Conservation (phyloP, 2,888 invertebrate genomes). For the Caenorhabditis uteleia region DNA sequence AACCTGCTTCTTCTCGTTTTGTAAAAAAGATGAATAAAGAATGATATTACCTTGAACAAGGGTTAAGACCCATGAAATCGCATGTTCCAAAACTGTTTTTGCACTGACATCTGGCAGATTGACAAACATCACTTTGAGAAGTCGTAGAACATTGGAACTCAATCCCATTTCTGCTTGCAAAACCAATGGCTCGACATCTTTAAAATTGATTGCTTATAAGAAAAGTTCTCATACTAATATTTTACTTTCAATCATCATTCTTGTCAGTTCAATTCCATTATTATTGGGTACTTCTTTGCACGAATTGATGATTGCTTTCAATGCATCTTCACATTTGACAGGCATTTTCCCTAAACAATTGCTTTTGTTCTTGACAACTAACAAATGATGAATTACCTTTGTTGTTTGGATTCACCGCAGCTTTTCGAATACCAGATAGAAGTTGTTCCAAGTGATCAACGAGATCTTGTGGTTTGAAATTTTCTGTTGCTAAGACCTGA, state of each 20-base stretch:
- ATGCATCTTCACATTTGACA: slow-evolving; percentile 3
- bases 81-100: slow-evolving; percentile 11
- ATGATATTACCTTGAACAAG: slow-evolving; percentile 23
- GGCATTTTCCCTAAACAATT: slow-evolving; percentile 13
- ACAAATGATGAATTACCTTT: no score
- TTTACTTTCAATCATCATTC: slow-evolving; percentile 5
- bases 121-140: slow-evolving; percentile 12
- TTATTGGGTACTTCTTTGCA: background rate
- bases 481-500: slow-evolving; percentile 36
- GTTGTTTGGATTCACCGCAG: slow-evolving; percentile 52
- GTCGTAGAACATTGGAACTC: slow-evolving; percentile 38
- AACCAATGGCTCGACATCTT: slow-evolving; percentile 71
- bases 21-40: background rate
- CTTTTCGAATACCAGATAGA: slow-evolving; percentile 47
- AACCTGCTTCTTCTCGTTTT: no score
- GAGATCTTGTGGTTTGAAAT: slow-evolving; percentile 36
- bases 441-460: slow-evolving; percentile 38
- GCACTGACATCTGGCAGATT: background rate
- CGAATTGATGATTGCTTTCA: slow-evolving; percentile 13
- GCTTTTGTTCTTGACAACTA: no score
- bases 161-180: slow-evolving; percentile 67
- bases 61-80: slow-evolving; percentile 27
- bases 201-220: background rate
- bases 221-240: background rate
- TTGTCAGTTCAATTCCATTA: slow-evolving; percentile 1